These are phyloP conservation scores for Larimichthys polyactis DNA, from an alignment of 2,113 vertebrate genomes.

Conservation along the genomic window DNA sequence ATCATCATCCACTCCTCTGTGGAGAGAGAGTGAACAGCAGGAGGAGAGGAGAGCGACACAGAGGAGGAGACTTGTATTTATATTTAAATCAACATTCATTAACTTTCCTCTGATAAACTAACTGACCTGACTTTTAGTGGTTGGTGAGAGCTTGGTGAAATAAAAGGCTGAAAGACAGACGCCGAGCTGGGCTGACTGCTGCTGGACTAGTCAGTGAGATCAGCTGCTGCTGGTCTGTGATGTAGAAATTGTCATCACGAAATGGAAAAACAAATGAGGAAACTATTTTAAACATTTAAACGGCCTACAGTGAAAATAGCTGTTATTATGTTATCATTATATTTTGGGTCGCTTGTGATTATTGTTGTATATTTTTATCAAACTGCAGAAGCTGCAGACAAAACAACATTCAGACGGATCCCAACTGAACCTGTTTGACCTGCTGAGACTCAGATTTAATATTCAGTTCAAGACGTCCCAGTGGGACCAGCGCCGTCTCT, in stretches of 20 bases:
- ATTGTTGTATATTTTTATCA: slow-evolving; percentile 9
- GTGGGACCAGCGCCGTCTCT: slow-evolving; percentile 23
- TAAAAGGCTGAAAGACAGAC: too few relatives aligned
- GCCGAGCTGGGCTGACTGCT: too few relatives aligned
- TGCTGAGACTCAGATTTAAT: slow-evolving; percentile 23
- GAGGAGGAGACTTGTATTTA: too few relatives aligned
- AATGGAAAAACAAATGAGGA: background rate
- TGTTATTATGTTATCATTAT: slow-evolving; percentile 3
- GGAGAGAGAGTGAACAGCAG: background rate
- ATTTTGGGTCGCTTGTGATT: background rate
- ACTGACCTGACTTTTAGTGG: too few relatives aligned
- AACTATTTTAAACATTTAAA: background rate
- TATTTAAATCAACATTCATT: too few relatives aligned
- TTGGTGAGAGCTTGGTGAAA: too few relatives aligned
- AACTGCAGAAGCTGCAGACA: background rate
- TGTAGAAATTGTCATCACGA: background rate
- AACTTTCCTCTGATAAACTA: too few relatives aligned
- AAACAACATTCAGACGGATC: background rate
- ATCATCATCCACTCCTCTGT: background rate
- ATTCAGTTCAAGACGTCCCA: slow-evolving; percentile 39
- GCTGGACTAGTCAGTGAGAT: too few relatives aligned
- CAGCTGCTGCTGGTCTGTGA: background rate
- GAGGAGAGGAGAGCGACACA: background rate
- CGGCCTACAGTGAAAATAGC: slow-evolving; percentile 4
- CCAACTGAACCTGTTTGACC: slow-evolving; percentile 12